Evolutionary conservation across 2,797 vertebrate genomes (phyloP).

Genomic region (Knipowitschia caucasica): DNA sequence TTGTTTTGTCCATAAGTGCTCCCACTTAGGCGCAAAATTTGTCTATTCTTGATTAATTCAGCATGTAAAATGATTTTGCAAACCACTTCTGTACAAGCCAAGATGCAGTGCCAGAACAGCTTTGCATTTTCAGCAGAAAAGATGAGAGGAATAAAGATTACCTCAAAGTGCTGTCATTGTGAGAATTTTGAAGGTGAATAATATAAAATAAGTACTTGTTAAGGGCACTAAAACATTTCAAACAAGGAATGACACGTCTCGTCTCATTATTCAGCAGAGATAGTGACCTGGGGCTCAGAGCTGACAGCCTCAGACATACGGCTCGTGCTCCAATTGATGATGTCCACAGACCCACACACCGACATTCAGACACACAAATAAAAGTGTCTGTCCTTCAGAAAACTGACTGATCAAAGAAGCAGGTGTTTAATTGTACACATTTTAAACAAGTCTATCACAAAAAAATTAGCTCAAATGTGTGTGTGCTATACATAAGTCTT

Average conservation of each 20-base stretch:
- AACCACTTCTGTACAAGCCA: slow-evolving; percentile 2
- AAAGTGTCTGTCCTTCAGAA: not conserved
- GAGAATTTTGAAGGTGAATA: slow-evolving; percentile 30
- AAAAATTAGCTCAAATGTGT: too few species aligned
- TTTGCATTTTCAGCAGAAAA: slow-evolving; percentile 33
- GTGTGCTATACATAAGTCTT: too few species aligned
- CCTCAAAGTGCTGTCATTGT: slow-evolving; percentile 30
- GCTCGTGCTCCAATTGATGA: slow-evolving; percentile 43
- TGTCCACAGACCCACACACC: slow-evolving; percentile 18
- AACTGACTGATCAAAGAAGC: not conserved
- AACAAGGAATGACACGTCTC: slow-evolving; percentile 42
- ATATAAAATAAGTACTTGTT: slow-evolving; percentile 36
- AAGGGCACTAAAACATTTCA: slow-evolving; percentile 49
- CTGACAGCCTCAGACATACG: slow-evolving; percentile 43
- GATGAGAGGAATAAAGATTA: slow-evolving; percentile 34
- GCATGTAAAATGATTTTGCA: not conserved
- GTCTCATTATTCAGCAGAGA: slow-evolving; percentile 49
- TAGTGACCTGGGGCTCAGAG: slow-evolving; percentile 44
- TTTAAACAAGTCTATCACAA: not conserved
- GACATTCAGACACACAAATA: not conserved
- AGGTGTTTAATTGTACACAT: not conserved
- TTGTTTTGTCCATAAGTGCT: not conserved
- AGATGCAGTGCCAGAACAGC: slow-evolving; percentile 15
- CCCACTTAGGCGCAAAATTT: not conserved
- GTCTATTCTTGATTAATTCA: not conserved